Evolutionary conservation across 2,888 invertebrate species (phyloP).

Genomic region (Platycnemis pennipes): DNA sequence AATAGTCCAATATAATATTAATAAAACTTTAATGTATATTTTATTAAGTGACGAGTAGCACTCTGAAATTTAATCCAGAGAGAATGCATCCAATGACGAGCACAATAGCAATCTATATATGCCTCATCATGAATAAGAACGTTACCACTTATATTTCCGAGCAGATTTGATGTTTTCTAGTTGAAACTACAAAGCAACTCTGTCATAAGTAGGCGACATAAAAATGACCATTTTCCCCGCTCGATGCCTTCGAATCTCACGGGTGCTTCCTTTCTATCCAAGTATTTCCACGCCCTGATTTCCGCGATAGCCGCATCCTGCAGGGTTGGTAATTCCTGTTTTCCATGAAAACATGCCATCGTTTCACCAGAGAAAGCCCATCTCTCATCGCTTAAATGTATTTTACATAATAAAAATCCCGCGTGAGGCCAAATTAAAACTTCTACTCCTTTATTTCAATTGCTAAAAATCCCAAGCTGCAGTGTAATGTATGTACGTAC

Average conservation of each 20-base stretch:
- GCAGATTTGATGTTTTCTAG: no score
- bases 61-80: no score
- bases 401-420: slow-evolving; percentile 33
- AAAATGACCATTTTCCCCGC: background rate
- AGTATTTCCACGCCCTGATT: background rate
- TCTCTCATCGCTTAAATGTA: slow-evolving; percentile 2
- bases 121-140: no score
- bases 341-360: slow-evolving; percentile 23
- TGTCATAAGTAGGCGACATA: background rate
- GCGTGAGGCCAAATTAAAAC: slow-evolving; percentile 30
- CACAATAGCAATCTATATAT: no score
- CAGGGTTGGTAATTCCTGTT: background rate
- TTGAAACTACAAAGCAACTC: background rate
- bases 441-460: slow-evolving; percentile 33
- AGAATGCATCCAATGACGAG: no score
- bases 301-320: background rate
- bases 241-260: background rate
- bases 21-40: no score
- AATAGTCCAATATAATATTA: no score
- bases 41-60: no score
- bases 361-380: background rate
- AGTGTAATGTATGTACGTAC: slow-evolving; percentile 37
- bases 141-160: no score
- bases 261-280: background rate
- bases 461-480: slow-evolving; percentile 48